Conservation (phyloP, 1,140 invertebrate species). For the Camponotus vicinus region DNA sequence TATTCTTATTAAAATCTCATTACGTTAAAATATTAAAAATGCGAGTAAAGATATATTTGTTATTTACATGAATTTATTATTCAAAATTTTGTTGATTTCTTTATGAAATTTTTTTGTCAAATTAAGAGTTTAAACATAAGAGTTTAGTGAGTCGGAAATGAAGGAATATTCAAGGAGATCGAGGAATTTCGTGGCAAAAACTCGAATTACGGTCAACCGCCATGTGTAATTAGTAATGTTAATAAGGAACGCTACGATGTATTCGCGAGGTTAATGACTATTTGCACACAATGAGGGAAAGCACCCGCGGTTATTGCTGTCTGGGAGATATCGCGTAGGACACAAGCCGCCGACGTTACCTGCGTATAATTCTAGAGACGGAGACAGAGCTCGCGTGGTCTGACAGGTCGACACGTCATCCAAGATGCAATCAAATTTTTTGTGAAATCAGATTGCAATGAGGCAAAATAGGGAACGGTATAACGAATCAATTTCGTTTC, state of each 20-base stretch:
- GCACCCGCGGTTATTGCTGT: conserved; percentile 28
- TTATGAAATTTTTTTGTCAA: neutral
- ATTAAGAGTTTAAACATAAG: neutral
- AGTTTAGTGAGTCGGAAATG: neutral
- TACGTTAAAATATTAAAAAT: no score
- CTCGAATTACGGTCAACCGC: neutral
- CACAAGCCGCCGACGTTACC: conserved; percentile 36
- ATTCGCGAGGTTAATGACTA: conserved; percentile 53
- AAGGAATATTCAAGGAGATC: neutral
- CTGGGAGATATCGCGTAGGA: conserved; percentile 54
- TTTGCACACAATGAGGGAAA: conserved; percentile 66
- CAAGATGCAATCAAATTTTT: conserved; percentile 25
- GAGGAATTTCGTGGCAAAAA: conserved; percentile 1
- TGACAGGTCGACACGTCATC: conserved; percentile 46
- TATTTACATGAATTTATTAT: neutral
- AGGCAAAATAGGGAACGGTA: neutral
- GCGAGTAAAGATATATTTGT: no score
- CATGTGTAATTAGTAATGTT: conserved; percentile 64
- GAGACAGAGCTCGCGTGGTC: conserved; percentile 14
- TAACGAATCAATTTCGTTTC: conserved; percentile 48
- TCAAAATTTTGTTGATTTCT: conserved; percentile 6
- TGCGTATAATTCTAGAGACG: conserved; percentile 30
- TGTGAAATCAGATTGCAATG: neutral
- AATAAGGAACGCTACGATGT: conserved; percentile 55
- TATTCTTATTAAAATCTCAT: no score